Conservation (phyloP, 2,113 vertebrate species). For the Coregonus clupeaformis region DNA sequence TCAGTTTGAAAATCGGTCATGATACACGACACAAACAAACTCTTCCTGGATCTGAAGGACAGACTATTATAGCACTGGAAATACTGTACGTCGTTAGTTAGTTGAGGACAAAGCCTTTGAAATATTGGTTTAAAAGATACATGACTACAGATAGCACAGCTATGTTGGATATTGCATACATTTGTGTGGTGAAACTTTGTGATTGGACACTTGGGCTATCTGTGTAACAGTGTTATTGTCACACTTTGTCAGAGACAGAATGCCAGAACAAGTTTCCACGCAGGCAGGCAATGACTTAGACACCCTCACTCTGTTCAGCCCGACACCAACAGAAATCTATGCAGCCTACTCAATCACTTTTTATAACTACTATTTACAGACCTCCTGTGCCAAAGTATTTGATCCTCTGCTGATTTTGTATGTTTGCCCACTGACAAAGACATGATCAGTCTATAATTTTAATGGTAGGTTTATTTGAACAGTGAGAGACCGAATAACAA, state of each 20-base stretch:
- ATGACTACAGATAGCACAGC: not conserved
- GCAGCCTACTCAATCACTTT: too few species aligned
- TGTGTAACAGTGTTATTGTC: conserved; percentile 37
- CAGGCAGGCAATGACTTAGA: conserved; percentile 68
- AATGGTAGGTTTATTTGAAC: too few species aligned
- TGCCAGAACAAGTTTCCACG: conserved; percentile 60
- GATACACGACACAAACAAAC: conserved; percentile 62
- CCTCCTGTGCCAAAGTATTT: too few species aligned
- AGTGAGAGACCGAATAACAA: too few species aligned
- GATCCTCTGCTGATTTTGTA: too few species aligned
- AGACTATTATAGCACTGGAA: conserved; percentile 56
- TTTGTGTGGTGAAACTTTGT: not conserved
- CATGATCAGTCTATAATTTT: too few species aligned
- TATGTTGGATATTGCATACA: too few species aligned
- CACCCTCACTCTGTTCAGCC: conserved; percentile 67
- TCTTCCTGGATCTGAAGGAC: conserved; percentile 65
- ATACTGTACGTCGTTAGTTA: conserved; percentile 50
- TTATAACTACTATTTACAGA: too few species aligned
- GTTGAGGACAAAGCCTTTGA: conserved; percentile 28
- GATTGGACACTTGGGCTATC: too few species aligned
- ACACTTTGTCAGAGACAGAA: conserved; percentile 67
- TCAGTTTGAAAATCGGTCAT: conserved; percentile 65
- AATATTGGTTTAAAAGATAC: not conserved
- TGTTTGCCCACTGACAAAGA: too few species aligned
- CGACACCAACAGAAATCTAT: conserved; percentile 70